Conservation (phyloP, 2,113 vertebrate species). For the Tetraodon nigroviridis region DNA sequence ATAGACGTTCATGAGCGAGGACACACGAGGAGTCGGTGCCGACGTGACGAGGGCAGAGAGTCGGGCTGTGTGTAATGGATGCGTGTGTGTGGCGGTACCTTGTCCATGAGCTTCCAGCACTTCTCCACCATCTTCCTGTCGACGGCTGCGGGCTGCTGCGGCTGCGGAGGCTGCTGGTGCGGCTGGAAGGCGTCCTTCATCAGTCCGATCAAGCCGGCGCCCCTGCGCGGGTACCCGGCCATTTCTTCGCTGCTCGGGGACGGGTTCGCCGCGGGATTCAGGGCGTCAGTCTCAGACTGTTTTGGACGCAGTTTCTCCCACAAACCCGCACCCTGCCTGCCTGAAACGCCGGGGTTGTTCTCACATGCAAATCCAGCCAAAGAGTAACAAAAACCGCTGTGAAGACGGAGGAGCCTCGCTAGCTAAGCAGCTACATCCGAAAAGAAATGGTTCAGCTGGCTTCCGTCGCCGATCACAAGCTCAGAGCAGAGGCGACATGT, state of each 20-base stretch:
- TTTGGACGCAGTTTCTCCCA: constrained; percentile 11
- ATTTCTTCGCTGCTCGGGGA: constrained; percentile 64
- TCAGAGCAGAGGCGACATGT: constrained; percentile 7
- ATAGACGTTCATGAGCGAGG: too few species aligned
- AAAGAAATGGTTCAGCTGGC: constrained; percentile 18
- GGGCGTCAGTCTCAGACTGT: background rate
- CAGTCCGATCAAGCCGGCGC: constrained; percentile 89
- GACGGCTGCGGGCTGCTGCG: constrained; percentile 87
- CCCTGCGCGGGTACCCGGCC: constrained; percentile 86
- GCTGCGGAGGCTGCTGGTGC: constrained; percentile 87
- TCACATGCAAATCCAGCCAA: constrained; percentile 34
- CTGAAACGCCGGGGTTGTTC: constrained; percentile 7
- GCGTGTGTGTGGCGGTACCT: constrained; percentile 71
- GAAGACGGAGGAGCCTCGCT: constrained; percentile 37
- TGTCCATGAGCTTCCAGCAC: constrained; percentile 98
- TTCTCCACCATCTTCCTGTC: constrained; percentile 98
- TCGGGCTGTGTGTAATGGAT: too few species aligned
- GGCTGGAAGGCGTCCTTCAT: constrained; percentile 99
- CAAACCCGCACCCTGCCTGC: background rate
- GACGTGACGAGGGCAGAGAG: too few species aligned
- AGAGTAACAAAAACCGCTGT: constrained; percentile 47
- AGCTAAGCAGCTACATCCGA: constrained; percentile 58
- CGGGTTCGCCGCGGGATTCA: constrained; percentile 52
- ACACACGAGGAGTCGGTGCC: too few species aligned
- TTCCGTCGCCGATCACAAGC: constrained; percentile 4